Evolutionary conservation across 1,140 invertebrate species (phyloP).

Genomic region (Drosophila subpulchrella): DNA sequence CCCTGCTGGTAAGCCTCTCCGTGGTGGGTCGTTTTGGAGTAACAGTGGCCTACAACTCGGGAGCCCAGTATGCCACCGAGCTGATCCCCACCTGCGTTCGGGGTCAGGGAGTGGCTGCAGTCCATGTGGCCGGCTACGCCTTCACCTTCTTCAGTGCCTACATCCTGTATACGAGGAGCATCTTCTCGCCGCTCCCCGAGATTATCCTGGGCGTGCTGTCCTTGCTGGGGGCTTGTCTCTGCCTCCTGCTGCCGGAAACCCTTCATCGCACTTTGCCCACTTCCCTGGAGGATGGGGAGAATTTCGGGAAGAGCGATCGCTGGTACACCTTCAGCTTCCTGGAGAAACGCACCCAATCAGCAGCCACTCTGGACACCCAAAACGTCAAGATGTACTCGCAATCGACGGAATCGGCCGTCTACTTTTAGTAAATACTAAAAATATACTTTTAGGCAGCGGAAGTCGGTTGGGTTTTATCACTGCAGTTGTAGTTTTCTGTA

Average conservation of each 20-base stretch:
- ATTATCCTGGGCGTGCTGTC: conserved; percentile 85
- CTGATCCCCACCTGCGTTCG: conserved; percentile 88
- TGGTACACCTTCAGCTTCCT: conserved; percentile 75
- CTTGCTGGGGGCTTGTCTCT: conserved; percentile 85
- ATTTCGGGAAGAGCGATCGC: conserved; percentile 86
- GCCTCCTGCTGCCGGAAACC: conserved; percentile 74
- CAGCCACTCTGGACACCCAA: conserved; percentile 34
- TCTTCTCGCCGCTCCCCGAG: conserved; percentile 86
- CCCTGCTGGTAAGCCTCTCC: conserved; percentile 63
- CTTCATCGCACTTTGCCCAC: conserved; percentile 86
- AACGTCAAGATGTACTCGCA: conserved; percentile 38
- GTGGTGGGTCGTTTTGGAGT: conserved; percentile 87
- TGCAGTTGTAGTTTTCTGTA: conserved; percentile 67
- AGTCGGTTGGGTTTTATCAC: neutral
- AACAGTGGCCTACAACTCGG: conserved; percentile 88
- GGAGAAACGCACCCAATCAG: conserved; percentile 66
- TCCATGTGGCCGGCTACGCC: conserved; percentile 86
- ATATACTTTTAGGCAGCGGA: neutral
- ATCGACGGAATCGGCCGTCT: conserved; percentile 41
- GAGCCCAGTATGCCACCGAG: conserved; percentile 88
- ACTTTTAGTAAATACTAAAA: conserved; percentile 25
- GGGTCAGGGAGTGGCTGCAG: conserved; percentile 86
- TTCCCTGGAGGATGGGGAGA: conserved; percentile 87
- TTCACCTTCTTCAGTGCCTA: conserved; percentile 81
- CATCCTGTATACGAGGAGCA: conserved; percentile 79